phyloP scores from a whole-genome alignment of 1,140 invertebrate genomes.

The Drosophila pruinosa region DNA sequence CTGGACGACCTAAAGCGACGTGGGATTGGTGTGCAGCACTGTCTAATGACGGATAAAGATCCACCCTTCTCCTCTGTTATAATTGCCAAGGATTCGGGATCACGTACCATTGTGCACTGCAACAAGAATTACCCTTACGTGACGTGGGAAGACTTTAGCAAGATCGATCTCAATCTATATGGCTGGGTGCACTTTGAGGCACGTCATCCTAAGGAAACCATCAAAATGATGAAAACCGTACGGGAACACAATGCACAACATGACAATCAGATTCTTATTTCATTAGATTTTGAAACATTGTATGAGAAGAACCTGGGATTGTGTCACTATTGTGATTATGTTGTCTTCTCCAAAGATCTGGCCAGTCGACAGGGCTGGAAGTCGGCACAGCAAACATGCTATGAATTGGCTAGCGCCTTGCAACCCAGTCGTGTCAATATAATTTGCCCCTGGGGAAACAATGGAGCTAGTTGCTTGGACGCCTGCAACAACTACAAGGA shows the following conservation, averaged over 20 bases:
- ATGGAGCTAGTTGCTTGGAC: constrained; percentile 86
- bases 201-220: constrained; percentile 84
- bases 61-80: constrained; percentile 84
- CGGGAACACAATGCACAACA: constrained; percentile 83
- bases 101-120: constrained; percentile 87
- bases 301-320: constrained; percentile 83
- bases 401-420: constrained; percentile 6
- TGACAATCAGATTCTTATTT: constrained; percentile 84
- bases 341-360: constrained; percentile 86
- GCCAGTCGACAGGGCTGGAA: constrained; percentile 47
- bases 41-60: constrained; percentile 78
- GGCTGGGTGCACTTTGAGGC: constrained; percentile 90
- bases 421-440: constrained; percentile 65
- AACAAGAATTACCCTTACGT: constrained; percentile 87
- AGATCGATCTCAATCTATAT: constrained; percentile 84
- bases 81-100: constrained; percentile 84
- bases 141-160: constrained; percentile 85
- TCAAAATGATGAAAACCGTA: constrained; percentile 85
- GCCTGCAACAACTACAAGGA: constrained; percentile 82
- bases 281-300: constrained; percentile 87
- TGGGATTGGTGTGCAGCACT: constrained; percentile 84
- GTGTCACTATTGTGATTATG: constrained; percentile 85
- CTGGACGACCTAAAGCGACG: constrained; percentile 85
- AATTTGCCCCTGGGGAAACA: constrained; percentile 88
- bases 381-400: constrained; percentile 37